Base-by-base conservation (phyloP, 1,140 invertebrate species). In the Drosophila subobscura region DNA sequence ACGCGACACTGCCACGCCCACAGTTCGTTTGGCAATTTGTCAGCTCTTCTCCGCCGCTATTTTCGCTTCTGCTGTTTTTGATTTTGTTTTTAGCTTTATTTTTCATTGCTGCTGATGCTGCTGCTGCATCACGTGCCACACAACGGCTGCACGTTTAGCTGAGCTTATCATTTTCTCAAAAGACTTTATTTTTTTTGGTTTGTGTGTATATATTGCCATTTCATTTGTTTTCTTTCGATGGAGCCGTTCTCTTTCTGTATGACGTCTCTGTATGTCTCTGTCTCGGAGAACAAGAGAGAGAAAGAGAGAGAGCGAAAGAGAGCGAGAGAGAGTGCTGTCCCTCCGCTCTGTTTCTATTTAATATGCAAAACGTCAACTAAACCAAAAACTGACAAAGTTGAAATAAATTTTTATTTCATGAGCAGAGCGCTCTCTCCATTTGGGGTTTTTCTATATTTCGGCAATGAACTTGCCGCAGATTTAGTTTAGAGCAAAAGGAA, bases 401-500 rank as follows among this genome's bases (percentile, higher is more conserved):
- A 88, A 88, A 88, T 89, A 88, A 66, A 88, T 88, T 88, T 88
- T 89, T 88, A 89, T 88, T 88, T 88, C 83, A 86, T 79, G 78
- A 20, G 0, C 16, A 20, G 16, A 20, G 16, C 16, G 16, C 37
- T 61, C 47, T 46, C 8, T 29, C 27, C 42, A 14, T 56, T 29
- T 46, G 8, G 25, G n/a, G 72, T 67, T 65, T 29, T 22, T 25
- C 10, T 65, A 55, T 73, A 74, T 77, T 74, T 88, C 83, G 83
- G 84, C 83, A 88, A 88, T 88, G 83, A 88, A 88, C 83, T 88
- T 89, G 83, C 84, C 75, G 74, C 77, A 85, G 56, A 68, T 47
- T 68, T 63, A 20, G 41, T 42, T 37, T 12, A 37, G 10, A 37
- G 70, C 55, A 49, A 66, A 56, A 51, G 42, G 10, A 50, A 41